Evolutionary conservation across 1,140 invertebrate species (phyloP).

Genomic region (Lordiphosa collinella): DNA sequence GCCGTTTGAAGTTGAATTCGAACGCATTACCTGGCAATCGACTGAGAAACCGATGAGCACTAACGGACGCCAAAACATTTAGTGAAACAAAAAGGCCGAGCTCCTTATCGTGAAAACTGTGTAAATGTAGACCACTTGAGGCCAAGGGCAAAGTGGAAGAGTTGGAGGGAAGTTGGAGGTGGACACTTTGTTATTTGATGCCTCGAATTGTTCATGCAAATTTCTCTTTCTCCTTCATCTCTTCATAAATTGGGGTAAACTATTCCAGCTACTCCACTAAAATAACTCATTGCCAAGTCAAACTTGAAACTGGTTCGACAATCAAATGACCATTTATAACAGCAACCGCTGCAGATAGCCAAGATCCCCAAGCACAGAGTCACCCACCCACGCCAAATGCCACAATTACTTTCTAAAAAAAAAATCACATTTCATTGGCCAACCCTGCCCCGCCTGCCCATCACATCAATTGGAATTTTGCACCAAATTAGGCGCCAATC

Average conservation of each 20-base stretch:
- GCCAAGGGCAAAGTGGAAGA: no score
- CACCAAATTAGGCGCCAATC: conserved; percentile 75
- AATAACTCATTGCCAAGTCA: conserved; percentile 35
- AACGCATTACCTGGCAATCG: conserved; percentile 71
- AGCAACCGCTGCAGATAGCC: conserved; percentile 30
- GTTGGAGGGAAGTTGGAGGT: no score
- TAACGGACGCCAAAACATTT: conserved; percentile 75
- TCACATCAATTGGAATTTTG: conserved; percentile 60
- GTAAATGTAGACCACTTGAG: no score
- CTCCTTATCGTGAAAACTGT: conserved; percentile 16
- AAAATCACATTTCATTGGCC: conserved; percentile 13
- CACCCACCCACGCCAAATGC: conserved; percentile 51
- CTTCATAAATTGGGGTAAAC: not conserved
- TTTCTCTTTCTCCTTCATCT: no score
- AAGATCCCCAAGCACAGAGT: conserved; percentile 10
- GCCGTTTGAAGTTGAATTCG: conserved; percentile 69
- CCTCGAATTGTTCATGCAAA: no score
- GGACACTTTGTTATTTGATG: no score
- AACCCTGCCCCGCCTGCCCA: conserved; percentile 8
- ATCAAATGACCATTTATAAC: conserved; percentile 74
- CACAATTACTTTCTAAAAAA: conserved; percentile 72
- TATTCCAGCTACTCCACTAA: conserved; percentile 14
- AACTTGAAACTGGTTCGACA: conserved; percentile 49
- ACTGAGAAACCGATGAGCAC: conserved; percentile 53
- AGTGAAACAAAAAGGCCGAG: conserved; percentile 24